Conservation (phyloP, 2,888 invertebrate species). For the Incurvaria masculella region DNA sequence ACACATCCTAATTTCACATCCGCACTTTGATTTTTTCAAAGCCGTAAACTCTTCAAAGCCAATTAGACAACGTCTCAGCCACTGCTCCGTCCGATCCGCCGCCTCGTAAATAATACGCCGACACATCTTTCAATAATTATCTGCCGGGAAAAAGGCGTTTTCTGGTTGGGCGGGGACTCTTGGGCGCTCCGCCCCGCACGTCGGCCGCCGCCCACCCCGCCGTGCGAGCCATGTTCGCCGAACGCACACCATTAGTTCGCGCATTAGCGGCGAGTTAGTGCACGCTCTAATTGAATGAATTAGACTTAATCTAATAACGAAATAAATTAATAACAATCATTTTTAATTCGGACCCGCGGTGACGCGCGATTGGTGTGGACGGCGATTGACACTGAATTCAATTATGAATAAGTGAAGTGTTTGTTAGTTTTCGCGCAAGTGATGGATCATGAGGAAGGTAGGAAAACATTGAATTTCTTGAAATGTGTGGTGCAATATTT, state of each 20-base stretch:
- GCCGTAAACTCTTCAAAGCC: constrained; percentile 46
- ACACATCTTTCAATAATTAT: constrained; percentile 52
- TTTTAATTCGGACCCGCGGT: constrained; percentile 28
- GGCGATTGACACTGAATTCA: constrained; percentile 21
- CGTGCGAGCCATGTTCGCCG: constrained; percentile 42
- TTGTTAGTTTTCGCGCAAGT: too few relatives aligned
- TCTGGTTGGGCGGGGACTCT: constrained; percentile 24
- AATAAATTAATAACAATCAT: constrained; percentile 45
- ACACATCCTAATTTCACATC: too few relatives aligned
- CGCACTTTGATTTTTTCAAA: constrained; percentile 21
- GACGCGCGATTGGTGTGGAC: constrained; percentile 25
- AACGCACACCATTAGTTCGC: constrained; percentile 52
- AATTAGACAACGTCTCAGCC: constrained; percentile 44
- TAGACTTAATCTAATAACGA: constrained; percentile 55
- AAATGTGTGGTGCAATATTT: too few relatives aligned
- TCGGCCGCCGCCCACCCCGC: constrained; percentile 31
- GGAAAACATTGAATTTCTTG: too few relatives aligned
- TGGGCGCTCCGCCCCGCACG: constrained; percentile 22
- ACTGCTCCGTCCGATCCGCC: constrained; percentile 33
- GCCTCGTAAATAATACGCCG: constrained; percentile 45
- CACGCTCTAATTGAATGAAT: constrained; percentile 54
- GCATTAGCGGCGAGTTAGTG: constrained; percentile 51
- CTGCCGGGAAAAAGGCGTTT: constrained; percentile 26
- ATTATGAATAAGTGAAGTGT: constrained; percentile 23
- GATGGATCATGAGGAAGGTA: too few relatives aligned